These are phyloP conservation scores for Zeugodacus cucurbitae DNA, from an alignment of 1,140 invertebrate genomes.

Conservation along the genomic window DNA sequence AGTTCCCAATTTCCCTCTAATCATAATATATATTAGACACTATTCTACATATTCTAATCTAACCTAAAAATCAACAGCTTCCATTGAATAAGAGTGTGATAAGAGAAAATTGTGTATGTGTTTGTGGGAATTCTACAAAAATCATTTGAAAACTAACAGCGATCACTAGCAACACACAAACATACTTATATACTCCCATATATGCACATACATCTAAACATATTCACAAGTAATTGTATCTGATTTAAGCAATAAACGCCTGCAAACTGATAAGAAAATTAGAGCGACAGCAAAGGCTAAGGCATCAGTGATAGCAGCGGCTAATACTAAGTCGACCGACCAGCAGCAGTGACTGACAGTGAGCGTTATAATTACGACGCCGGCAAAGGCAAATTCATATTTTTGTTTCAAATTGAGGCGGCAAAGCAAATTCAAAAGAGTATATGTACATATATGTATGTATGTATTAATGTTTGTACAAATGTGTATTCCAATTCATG, in stretches of 20 bases:
- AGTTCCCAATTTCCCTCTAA: too few species aligned
- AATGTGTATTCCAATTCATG: background rate
- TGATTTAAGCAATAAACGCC: conserved; percentile 12
- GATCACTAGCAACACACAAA: background rate
- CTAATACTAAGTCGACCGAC: background rate
- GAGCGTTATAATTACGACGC: background rate
- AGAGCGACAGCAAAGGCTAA: background rate
- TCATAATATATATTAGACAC: too few species aligned
- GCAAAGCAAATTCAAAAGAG: background rate
- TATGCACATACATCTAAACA: background rate
- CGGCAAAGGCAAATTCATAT: background rate
- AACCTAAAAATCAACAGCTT: too few species aligned
- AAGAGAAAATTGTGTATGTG: too few species aligned
- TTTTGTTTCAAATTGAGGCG: conserved; percentile 18
- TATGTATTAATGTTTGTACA: background rate
- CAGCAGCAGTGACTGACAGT: background rate
- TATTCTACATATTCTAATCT: too few species aligned
- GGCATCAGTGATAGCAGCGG: background rate
- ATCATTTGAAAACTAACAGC: background rate
- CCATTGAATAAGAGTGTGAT: too few species aligned
- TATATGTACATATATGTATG: background rate
- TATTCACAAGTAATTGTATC: conserved; percentile 1
- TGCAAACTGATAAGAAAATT: conserved; percentile 18
- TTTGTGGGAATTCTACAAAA: too few species aligned
- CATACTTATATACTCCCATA: background rate